Percentiles rank a stretch among this genome's conserved stretches.
phyloP scores from a whole-genome alignment of 2,888 invertebrate species.

The Incurvaria masculella region DNA sequence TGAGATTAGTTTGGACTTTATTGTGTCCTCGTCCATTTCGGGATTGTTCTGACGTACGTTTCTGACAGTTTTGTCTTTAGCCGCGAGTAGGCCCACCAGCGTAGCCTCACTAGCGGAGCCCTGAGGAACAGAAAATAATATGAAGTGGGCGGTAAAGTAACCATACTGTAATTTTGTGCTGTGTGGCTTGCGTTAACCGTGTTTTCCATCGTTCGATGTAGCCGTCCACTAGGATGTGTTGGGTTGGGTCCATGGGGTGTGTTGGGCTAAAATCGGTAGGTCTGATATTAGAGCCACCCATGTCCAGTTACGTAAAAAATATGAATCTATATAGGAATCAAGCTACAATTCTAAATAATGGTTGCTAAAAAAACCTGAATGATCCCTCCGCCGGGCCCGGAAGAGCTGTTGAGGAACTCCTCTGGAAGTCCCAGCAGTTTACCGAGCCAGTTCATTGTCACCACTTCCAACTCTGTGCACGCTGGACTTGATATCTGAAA shows the following conservation, averaged over 20 bases:
- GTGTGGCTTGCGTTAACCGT: too few species aligned
- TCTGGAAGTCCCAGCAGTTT: slow-evolving; percentile 79
- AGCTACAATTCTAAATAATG: too few species aligned
- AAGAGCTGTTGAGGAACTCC: slow-evolving; percentile 73
- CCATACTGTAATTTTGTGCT: too few species aligned
- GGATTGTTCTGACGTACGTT: slow-evolving; percentile 54
- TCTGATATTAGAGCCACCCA: too few species aligned
- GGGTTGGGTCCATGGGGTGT: too few species aligned
- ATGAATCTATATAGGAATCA: too few species aligned
- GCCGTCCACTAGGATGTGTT: too few species aligned
- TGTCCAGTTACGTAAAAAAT: too few species aligned
- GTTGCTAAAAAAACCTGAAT: slow-evolving; percentile 73
- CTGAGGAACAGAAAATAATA: slow-evolving; percentile 35
- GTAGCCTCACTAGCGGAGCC: slow-evolving; percentile 91
- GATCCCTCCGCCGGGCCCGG: slow-evolving; percentile 80
- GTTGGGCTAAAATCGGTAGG: too few species aligned
- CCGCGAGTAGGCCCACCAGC: slow-evolving; percentile 75
- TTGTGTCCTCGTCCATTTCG: slow-evolving; percentile 57
- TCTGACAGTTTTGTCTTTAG: slow-evolving; percentile 66
- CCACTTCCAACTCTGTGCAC: slow-evolving; percentile 89
- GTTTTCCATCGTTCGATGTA: too few species aligned
- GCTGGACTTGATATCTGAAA: slow-evolving; percentile 76
- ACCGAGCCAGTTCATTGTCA: slow-evolving; percentile 92
- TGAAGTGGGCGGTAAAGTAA: slow-evolving; percentile 1
- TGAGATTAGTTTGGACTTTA: slow-evolving; percentile 70